These are phyloP conservation scores for Pegea sp. DNA, from an alignment of 23 tunicate genomes.

Conservation along the genomic window DNA sequence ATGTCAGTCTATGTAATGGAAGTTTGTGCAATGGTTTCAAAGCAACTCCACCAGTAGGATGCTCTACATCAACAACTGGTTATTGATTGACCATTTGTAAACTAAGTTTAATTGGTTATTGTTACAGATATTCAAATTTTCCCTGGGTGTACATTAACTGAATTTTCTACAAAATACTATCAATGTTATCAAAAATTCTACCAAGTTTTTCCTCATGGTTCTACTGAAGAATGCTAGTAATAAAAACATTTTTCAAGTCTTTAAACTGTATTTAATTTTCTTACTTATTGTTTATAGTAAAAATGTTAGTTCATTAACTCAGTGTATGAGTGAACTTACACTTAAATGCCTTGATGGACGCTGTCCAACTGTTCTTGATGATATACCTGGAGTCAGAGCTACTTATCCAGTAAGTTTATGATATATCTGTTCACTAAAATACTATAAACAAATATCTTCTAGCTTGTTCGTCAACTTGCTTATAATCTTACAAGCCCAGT, in stretches of 20 bases:
- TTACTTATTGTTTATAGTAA: too few relatives aligned
- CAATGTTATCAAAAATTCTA: neutral
- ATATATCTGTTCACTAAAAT: too few relatives aligned
- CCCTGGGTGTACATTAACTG: neutral
- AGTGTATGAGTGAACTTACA: neutral
- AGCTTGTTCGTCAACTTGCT: neutral
- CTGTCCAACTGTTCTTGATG: neutral
- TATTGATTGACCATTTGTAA: neutral
- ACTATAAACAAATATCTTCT: too few relatives aligned
- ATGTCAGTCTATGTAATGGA: neutral
- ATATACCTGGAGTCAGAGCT: neutral
- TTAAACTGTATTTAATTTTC: too few relatives aligned
- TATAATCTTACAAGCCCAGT: neutral
- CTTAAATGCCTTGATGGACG: neutral
- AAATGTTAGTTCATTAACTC: too few relatives aligned
- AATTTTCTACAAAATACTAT: neutral
- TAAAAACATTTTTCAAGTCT: too few relatives aligned
- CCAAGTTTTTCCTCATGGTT: neutral
- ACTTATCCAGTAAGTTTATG: neutral
- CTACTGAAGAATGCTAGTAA: too few relatives aligned
- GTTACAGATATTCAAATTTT: neutral
- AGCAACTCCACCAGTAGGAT: neutral
- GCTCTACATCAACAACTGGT: neutral
- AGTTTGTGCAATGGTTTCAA: neutral
- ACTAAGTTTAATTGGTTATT: neutral